Conservation (phyloP, 2,797 vertebrate species). For the Clarias laeviceps region DNA sequence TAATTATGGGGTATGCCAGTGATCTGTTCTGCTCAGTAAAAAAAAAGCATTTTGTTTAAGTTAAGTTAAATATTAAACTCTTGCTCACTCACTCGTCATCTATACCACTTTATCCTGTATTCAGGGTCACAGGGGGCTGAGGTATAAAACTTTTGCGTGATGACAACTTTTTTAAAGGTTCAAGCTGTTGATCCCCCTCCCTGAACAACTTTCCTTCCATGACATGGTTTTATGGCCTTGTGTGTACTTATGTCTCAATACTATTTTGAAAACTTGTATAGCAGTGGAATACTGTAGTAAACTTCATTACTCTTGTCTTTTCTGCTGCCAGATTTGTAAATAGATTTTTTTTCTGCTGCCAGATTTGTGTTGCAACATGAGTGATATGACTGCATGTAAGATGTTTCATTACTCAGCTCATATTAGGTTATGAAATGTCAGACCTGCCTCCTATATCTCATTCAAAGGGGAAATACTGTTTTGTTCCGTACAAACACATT, state of each 20-base stretch:
- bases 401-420: neutral
- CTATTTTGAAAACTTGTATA: neutral
- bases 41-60: too few relatives aligned
- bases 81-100: too few relatives aligned
- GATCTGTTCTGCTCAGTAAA: too few relatives aligned
- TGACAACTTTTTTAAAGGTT: too few relatives aligned
- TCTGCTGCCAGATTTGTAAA: neutral
- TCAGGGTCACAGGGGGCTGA: too few relatives aligned
- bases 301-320: neutral
- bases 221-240: neutral
- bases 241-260: neutral
- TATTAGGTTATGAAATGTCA: neutral
- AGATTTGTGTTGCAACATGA: neutral
- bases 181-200: too few relatives aligned
- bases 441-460: neutral
- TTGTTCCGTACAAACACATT: neutral
- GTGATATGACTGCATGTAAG: neutral
- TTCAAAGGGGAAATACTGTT: neutral
- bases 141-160: too few relatives aligned
- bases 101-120: too few relatives aligned
- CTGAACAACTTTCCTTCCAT: neutral
- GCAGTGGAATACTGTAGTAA: neutral
- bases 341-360: neutral
- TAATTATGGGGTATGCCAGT: too few relatives aligned
- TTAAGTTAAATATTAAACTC: too few relatives aligned